Percentiles rank a stretch among this genome's conserved stretches.
These are phyloP conservation scores for Portevinia maculata DNA, from an alignment of 2,888 invertebrate species.

Conservation along the genomic window DNA sequence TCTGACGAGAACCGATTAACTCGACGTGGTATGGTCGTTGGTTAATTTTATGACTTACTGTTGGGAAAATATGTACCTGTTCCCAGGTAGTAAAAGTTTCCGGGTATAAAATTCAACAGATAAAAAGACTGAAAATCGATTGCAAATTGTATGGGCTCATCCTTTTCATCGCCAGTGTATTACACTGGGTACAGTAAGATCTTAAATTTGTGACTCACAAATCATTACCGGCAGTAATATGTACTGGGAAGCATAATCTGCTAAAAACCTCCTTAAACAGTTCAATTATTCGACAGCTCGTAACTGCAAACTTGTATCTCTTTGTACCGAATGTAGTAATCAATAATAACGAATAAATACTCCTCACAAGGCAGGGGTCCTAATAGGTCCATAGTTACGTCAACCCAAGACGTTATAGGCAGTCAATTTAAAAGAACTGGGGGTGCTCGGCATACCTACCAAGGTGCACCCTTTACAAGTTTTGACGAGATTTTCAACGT, in stretches of 20 bases:
- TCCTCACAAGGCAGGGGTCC: conserved; percentile 75
- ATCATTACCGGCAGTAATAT: no score
- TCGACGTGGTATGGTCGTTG: no score
- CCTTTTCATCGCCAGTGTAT: no score
- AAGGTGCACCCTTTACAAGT: conserved; percentile 43
- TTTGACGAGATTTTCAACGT: conserved; percentile 60
- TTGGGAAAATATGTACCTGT: no score
- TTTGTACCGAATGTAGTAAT: conserved; percentile 77
- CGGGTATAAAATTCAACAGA: no score
- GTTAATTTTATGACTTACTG: no score
- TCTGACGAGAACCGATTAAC: no score
- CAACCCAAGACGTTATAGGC: conserved; percentile 27
- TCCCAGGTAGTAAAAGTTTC: no score
- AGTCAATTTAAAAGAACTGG: conserved; percentile 38
- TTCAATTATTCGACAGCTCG: conserved; percentile 61
- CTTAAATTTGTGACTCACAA: no score
- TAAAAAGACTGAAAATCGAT: no score
- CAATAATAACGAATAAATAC: conserved; percentile 76
- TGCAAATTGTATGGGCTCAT: no score
- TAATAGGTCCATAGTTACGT: conserved; percentile 76
- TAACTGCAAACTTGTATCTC: conserved; percentile 64
- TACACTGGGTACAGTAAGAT: no score
- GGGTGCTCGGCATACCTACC: conserved; percentile 61
- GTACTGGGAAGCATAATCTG: conserved; percentile 31
- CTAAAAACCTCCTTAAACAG: conserved; percentile 75